Base-by-base conservation (phyloP, 53 echinoderm and acorn worm species). In the Apostichopus leukothele region DNA sequence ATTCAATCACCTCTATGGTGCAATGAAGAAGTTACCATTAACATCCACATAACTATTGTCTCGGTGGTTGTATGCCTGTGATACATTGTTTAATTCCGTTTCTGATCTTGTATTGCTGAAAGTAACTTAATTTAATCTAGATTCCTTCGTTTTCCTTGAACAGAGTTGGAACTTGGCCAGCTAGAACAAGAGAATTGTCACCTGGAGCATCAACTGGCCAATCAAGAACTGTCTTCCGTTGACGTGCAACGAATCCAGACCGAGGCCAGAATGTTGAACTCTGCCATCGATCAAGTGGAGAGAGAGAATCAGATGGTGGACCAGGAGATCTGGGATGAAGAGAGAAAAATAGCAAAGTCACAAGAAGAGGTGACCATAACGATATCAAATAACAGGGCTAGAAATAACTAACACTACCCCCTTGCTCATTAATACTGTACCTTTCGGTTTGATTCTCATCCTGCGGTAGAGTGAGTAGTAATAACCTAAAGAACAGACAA, bases 231-330 rank as follows among this genome's bases (percentile, higher is more conserved):
- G 50, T 95, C 95, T 16, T 94, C 95, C 16, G 76, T 87, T 23
- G 97, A 97, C 60, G 97, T 97, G 39, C 94, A 95, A 88, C 94
- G 95, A 57, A 93, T 97, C 5, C 94, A 97, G 88, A 79, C 92
- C 0, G 95, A 97, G 93, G 91, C 94, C 59, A 86, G 97, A 50
- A 92, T 93, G 86, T 90, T 95, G 78, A 94, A 88, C 39, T 73
- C 92, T 51, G 93, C 88, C 67, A 88, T 95, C 81, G 95, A 97
- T 7, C 86, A 89, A 39, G 88, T 94, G 68, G 95, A 97, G 68
- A 89, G 90, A 67, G 95, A 95, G 77, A 93, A 91, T 12, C 95
- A 97, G 89, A 89, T 91, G 27, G 50, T 97, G 18, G 95, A 97
- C 88, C 91, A 95, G 75, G 92, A 92, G 86, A 95, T 95, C 61